Evolutionary conservation across 2,888 invertebrate genomes (phyloP).

Genomic region (Heliconius hortense): DNA sequence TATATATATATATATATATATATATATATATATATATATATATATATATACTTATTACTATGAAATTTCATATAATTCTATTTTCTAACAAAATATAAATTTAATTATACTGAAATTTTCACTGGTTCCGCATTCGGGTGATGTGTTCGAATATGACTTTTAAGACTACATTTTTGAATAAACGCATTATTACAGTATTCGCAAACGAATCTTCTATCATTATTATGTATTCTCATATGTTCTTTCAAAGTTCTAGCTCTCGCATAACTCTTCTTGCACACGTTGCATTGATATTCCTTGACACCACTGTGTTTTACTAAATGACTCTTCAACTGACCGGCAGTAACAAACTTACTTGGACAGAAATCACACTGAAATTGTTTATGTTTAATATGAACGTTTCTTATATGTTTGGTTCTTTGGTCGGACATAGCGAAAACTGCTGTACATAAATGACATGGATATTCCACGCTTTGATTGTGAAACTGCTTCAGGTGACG

Average conservation of each 20-base stretch:
- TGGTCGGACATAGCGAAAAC: slow-evolving; percentile 65
- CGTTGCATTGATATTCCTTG: slow-evolving; percentile 65
- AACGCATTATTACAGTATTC: slow-evolving; percentile 65
- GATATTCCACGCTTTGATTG: slow-evolving; percentile 62
- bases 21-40: neutral
- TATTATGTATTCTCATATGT: slow-evolving; percentile 70
- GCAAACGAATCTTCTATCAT: slow-evolving; percentile 74
- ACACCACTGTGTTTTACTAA: slow-evolving; percentile 63
- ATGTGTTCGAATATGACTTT: slow-evolving; percentile 67
- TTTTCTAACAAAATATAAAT: neutral
- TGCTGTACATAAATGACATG: slow-evolving; percentile 64
- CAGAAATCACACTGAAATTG: slow-evolving; percentile 61
- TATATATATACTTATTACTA: neutral
- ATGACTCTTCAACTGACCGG: slow-evolving; percentile 60
- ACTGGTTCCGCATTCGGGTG: slow-evolving; percentile 58
- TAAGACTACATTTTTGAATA: slow-evolving; percentile 71
- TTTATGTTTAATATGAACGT: slow-evolving; percentile 64
- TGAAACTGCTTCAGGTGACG: slow-evolving; percentile 60
- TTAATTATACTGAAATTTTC: slow-evolving; percentile 28
- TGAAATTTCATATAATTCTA: neutral
- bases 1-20: neutral
- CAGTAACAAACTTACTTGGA: slow-evolving; percentile 59
- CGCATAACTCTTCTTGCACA: slow-evolving; percentile 72
- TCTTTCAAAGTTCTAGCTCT: slow-evolving; percentile 62
- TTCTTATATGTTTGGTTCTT: slow-evolving; percentile 66